phyloP scores from a whole-genome alignment of 2,797 vertebrate genomes.

The Urosaurus nigricauda region DNA sequence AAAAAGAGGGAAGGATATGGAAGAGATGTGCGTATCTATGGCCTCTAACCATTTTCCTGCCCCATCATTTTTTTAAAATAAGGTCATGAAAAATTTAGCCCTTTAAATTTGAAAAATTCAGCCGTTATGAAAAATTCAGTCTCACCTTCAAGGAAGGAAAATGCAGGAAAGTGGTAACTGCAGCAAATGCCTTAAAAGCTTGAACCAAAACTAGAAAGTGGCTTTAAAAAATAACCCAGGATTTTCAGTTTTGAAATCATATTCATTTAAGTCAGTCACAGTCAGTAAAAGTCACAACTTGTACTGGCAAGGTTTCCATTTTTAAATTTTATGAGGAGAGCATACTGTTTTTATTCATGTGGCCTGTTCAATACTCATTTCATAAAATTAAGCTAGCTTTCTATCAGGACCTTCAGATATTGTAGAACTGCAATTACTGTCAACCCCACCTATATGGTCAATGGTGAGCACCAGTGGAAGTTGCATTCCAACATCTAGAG shows the following conservation, averaged over 20 bases:
- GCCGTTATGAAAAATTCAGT: constrained; percentile 21
- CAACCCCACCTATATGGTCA: background rate
- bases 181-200: background rate
- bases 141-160: constrained; percentile 4
- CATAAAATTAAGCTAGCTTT: background rate
- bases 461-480: background rate
- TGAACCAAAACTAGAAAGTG: background rate
- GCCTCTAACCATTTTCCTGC: background rate
- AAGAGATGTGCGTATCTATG: background rate
- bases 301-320: background rate
- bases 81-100: constrained; percentile 24
- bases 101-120: constrained; percentile 8
- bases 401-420: background rate
- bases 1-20: background rate
- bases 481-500: background rate
- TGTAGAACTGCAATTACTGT: background rate
- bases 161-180: background rate
- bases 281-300: background rate
- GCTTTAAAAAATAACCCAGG: background rate
- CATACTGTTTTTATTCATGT: background rate
- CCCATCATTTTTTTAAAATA: background rate
- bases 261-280: background rate
- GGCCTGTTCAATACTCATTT: background rate
- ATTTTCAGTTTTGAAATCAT: background rate
- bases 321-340: background rate